Evolutionary conservation across 2,797 vertebrate genomes (phyloP), one percentile per base, ranked within the genome.

Genomic region (Leuciscus waleckii): DNA sequence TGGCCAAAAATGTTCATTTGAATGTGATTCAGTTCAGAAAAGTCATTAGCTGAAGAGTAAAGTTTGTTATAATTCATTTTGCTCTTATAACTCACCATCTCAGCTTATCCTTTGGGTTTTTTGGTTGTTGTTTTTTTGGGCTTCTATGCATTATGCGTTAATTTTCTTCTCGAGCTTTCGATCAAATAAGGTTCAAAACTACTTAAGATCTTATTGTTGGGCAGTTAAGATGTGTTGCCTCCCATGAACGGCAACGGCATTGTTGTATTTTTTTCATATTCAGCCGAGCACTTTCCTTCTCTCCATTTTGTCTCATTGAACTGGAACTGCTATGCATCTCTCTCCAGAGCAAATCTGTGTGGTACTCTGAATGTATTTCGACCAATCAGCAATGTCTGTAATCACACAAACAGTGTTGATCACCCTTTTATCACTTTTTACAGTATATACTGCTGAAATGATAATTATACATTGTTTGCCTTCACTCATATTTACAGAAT

Each of bases 351-450:
- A 85, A 85, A 79, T 79, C 81, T 85, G 32, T 82, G 54, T 78
- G n/a, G 61, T 78, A 71, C 41, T 73, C 43, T 92, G 92, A 95
- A 94, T 94, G 94, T 95, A 93, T 90, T 91, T 88, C 65, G 58
- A 86, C 39, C 79, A 71, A 79, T 86, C 85, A 85, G 82, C 61
- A 87, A 89, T 73, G 76, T 86, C 75, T 89, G 81, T 80, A 81
- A 67, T 79, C 61, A 43, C 80, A 83, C 74, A 75, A 39, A 68
- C 74, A 41, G 46, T 78, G 82, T 84, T 69, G 63, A 78, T 68
- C 51, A 56, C 26, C 35, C 35, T 70, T 56, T 78, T 35, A 78
- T 58, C 19, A 77, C 35, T 26, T 65, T 83, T 73, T 41, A 74
- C 32, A 65, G 21, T 67, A 49, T 51, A 80, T 37, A 70, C 67